Conservation (phyloP, 2,797 vertebrate species). For the Pyrrhura leucotis region DNA sequence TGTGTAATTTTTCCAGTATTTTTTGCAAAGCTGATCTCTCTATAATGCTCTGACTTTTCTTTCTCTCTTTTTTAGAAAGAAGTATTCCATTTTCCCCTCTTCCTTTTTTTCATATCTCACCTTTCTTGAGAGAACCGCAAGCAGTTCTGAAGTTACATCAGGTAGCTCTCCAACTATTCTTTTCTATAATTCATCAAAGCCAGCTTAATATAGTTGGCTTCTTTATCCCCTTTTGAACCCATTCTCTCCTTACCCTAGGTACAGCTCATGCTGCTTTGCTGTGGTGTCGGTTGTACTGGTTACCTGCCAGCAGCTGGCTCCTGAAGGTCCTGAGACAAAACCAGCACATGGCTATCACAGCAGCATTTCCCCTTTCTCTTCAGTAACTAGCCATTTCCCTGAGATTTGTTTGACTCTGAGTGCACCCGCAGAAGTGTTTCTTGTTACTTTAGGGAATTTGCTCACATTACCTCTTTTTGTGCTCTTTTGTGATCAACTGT, state of each 20-base stretch:
- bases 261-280: neutral
- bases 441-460: neutral
- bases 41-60: neutral
- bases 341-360: neutral
- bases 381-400: neutral
- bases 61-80: neutral
- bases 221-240: neutral
- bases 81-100: neutral
- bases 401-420: neutral
- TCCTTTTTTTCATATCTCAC: neutral
- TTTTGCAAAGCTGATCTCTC: conserved; percentile 11
- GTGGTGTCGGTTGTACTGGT: neutral
- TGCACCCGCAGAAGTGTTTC: neutral
- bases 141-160: neutral
- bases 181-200: neutral
- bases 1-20: conserved; percentile 36
- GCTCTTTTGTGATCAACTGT: neutral
- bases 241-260: neutral
- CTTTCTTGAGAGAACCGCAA: neutral
- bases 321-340: neutral
- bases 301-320: neutral
- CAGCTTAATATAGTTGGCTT: neutral
- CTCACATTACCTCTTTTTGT: neutral
- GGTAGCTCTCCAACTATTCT: neutral
- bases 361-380: neutral